These are phyloP conservation scores for Anagyrus pseudococci DNA, from an alignment of 2,888 invertebrate species.

Conservation along the genomic window DNA sequence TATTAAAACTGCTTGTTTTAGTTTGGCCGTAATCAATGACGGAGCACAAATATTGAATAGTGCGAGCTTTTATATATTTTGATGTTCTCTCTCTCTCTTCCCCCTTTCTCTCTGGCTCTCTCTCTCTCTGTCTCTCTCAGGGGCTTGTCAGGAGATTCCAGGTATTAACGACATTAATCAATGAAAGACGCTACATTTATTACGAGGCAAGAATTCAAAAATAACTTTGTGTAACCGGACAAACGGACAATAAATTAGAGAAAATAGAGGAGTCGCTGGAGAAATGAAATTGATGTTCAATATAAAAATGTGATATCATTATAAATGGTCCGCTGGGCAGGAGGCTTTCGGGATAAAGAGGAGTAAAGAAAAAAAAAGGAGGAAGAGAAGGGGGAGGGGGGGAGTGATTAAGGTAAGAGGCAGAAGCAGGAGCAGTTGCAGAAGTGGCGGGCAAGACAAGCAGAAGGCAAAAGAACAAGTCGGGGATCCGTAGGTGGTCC, in stretches of 20 bases:
- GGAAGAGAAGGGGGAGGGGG: slow-evolving; percentile 3
- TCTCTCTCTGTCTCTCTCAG: not conserved
- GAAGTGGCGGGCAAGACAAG: too few species aligned
- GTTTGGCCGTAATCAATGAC: slow-evolving; percentile 32
- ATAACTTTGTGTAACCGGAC: slow-evolving; percentile 8
- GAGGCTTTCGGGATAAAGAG: slow-evolving; percentile 39
- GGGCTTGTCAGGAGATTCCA: not conserved
- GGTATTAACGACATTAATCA: slow-evolving; percentile 16
- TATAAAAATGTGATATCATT: slow-evolving; percentile 50
- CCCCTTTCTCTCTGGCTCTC: not conserved
- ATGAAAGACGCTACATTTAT: slow-evolving; percentile 23
- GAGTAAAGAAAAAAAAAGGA: slow-evolving; percentile 17
- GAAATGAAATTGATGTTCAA: slow-evolving; percentile 20
- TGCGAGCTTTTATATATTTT: slow-evolving; percentile 1
- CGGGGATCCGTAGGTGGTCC: slow-evolving; percentile 58
- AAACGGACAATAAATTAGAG: not conserved
- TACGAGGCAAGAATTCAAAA: slow-evolving; percentile 16
- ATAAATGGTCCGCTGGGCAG: slow-evolving; percentile 57
- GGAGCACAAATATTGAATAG: slow-evolving; percentile 4
- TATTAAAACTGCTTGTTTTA: not conserved
- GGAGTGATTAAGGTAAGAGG: slow-evolving; percentile 13
- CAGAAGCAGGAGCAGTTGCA: too few species aligned
- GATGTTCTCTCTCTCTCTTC: not conserved
- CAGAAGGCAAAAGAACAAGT: slow-evolving; percentile 34
- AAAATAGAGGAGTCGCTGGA: not conserved